Evolutionary conservation across 2,888 invertebrate genomes (phyloP).

Genomic region (Sphecodes monilicornis): DNA sequence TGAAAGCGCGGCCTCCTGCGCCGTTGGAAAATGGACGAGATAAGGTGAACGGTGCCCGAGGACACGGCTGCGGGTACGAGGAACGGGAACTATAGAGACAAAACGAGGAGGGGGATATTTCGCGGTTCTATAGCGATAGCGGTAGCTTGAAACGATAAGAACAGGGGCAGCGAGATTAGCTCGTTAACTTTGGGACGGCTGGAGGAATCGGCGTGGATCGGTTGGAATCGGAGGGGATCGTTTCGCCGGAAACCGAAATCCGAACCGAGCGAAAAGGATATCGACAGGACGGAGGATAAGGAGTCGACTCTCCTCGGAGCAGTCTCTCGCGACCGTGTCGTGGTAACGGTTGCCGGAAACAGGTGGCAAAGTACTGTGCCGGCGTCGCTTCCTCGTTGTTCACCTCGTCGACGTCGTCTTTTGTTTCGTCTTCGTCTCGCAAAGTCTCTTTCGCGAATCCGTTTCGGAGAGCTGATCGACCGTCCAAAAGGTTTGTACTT

Average conservation of each 20-base stretch:
- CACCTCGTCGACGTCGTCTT: constrained; percentile 54
- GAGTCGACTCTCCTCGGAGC: constrained; percentile 22
- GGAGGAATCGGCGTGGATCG: constrained; percentile 47
- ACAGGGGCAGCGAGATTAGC: neutral
- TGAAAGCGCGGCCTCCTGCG: constrained; percentile 10
- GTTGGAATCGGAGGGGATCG: constrained; percentile 40
- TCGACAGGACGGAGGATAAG: neutral
- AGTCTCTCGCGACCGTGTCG: constrained; percentile 61
- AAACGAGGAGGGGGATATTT: neutral
- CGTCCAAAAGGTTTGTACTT: neutral
- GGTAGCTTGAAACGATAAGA: neutral
- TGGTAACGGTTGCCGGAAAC: constrained; percentile 62
- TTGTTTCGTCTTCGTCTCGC: constrained; percentile 12
- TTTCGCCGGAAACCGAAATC: constrained; percentile 11
- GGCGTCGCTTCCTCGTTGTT: constrained; percentile 63
- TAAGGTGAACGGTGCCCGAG: neutral
- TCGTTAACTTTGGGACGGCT: neutral
- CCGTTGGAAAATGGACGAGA: constrained; percentile 24
- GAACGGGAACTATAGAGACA: neutral
- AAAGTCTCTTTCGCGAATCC: neutral
- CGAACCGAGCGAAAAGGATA: constrained; percentile 10
- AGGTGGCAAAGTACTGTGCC: constrained; percentile 32
- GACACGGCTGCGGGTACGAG: neutral
- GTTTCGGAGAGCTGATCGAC: neutral
- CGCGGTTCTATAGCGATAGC: neutral